Conservation (phyloP, 2,113 vertebrate species). For the Poecilia latipinna region DNA sequence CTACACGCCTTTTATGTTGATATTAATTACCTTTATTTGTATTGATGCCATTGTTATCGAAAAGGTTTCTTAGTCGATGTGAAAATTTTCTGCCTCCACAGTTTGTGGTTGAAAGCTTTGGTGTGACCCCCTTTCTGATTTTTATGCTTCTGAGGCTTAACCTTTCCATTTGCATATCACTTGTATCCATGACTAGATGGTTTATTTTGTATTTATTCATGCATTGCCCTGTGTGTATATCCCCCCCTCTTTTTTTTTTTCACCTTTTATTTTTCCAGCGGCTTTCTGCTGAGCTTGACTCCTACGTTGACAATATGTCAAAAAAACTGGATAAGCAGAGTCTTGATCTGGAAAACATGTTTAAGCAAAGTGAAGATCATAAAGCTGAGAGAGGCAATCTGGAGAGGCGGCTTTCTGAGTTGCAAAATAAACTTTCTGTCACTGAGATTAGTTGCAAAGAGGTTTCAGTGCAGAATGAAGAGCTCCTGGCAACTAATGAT, state of each 20-base stretch:
- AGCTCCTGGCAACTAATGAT: constrained; percentile 77
- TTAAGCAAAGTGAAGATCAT: constrained; percentile 82
- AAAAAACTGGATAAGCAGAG: constrained; percentile 88
- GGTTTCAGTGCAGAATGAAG: constrained; percentile 77
- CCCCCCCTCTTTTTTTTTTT: constrained; percentile 71
- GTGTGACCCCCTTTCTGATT: constrained; percentile 44
- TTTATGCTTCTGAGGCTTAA: constrained; percentile 67
- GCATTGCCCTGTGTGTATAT: constrained; percentile 63
- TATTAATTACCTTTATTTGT: not conserved
- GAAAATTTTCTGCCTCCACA: constrained; percentile 53
- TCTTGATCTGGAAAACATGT: constrained; percentile 84
- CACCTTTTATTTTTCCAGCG: constrained; percentile 87
- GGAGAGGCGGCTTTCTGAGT: constrained; percentile 79
- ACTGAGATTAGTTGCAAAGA: constrained; percentile 78
- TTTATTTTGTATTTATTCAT: constrained; percentile 73
- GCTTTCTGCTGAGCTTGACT: constrained; percentile 91
- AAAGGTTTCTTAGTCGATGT: constrained; percentile 16
- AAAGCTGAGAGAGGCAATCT: constrained; percentile 83
- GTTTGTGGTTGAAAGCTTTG: constrained; percentile 42
- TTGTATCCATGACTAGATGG: constrained; percentile 60
- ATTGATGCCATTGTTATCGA: not conserved
- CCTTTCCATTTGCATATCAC: constrained; percentile 65
- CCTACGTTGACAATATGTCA: constrained; percentile 88
- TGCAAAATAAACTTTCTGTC: constrained; percentile 75
- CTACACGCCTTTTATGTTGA: not conserved